These are phyloP conservation scores for Pimephales promelas DNA, from an alignment of 2,113 vertebrate genomes.

Conservation along the genomic window DNA sequence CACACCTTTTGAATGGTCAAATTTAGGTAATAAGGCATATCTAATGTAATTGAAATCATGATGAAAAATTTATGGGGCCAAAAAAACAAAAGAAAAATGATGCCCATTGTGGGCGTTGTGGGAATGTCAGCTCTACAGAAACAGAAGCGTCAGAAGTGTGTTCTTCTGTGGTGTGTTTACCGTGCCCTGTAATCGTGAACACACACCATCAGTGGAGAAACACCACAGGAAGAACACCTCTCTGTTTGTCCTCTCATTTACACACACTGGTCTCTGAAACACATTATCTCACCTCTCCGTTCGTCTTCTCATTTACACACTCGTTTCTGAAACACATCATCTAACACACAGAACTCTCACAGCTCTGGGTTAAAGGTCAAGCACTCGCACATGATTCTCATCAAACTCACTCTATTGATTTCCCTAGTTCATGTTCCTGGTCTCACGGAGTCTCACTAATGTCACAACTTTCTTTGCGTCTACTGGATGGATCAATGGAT, in stretches of 20 bases:
- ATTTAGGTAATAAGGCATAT: no score
- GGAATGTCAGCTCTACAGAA: no score
- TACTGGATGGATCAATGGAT: background rate
- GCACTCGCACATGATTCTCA: background rate
- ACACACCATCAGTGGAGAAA: no score
- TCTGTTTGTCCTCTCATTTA: background rate
- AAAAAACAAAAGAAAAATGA: no score
- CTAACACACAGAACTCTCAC: conserved; percentile 69
- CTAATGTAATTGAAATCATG: no score
- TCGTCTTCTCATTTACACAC: conserved; percentile 44
- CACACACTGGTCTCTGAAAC: conserved; percentile 63
- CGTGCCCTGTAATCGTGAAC: no score
- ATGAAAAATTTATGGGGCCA: no score
- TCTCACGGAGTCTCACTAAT: background rate
- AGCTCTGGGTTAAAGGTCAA: conserved; percentile 62
- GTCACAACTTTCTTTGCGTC: no score
- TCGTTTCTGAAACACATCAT: conserved; percentile 68
- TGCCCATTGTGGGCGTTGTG: no score
- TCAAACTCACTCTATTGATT: background rate
- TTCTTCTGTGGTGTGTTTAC: no score
- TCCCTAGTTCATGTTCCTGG: background rate
- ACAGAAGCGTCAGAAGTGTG: no score
- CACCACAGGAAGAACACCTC: no score
- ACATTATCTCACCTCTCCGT: conserved; percentile 64
- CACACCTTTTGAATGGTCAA: background rate